A percentile compares a stretch with the other conserved stretches of the same genome.
Conservation (phyloP, 37 sponge, comb jelly and placozoan genomes). For the Diacarnus erythraeanus region DNA sequence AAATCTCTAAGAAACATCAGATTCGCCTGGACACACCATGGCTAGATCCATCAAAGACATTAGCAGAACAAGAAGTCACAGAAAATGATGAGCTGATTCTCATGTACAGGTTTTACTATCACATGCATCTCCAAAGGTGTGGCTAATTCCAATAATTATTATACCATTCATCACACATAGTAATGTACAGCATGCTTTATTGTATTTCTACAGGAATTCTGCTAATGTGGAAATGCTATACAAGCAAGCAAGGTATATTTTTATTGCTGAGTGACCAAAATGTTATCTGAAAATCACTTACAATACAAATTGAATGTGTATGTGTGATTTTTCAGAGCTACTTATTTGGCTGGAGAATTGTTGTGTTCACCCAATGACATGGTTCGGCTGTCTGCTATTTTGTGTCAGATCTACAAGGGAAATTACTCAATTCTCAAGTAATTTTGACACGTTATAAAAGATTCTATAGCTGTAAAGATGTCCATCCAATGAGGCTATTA, state of each 20-base stretch:
- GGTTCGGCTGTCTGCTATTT: slow-evolving; percentile 60
- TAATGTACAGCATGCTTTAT: neutral
- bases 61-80: slow-evolving; percentile 82
- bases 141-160: too few species aligned
- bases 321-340: slow-evolving; percentile 60
- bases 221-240: slow-evolving; percentile 61
- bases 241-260: slow-evolving; percentile 76
- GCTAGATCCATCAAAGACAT: slow-evolving; percentile 84
- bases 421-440: slow-evolving; percentile 61
- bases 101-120: slow-evolving; percentile 87
- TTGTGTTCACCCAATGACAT: slow-evolving; percentile 67
- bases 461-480: too few species aligned
- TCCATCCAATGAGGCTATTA: too few species aligned
- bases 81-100: slow-evolving; percentile 86
- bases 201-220: slow-evolving; percentile 41
- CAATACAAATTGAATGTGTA: neutral
- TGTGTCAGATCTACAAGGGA: slow-evolving; percentile 72
- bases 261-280: neutral
- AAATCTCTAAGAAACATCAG: slow-evolving; percentile 87
- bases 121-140: slow-evolving; percentile 65
- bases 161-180: too few species aligned
- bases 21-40: slow-evolving; percentile 91
- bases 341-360: slow-evolving; percentile 74
- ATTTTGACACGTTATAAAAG: too few species aligned
- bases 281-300: too few species aligned